phyloP scores from a whole-genome alignment of 1,140 invertebrate species.

The Carposina sasakii region DNA sequence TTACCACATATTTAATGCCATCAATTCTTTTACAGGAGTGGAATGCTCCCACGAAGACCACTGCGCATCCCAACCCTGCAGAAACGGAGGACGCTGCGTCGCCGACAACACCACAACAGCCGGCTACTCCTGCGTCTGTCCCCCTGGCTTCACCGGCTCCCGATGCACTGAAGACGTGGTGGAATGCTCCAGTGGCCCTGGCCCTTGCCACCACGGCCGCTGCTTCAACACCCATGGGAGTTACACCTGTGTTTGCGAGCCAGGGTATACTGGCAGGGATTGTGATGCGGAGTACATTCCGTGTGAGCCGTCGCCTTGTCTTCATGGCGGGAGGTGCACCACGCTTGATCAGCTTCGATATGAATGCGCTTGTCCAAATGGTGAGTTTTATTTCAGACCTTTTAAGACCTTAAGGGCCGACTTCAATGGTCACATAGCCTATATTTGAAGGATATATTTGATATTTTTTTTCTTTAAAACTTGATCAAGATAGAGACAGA shows the following conservation, averaged over 20 bases:
- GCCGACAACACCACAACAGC: conserved; percentile 73
- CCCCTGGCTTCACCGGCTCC: conserved; percentile 88
- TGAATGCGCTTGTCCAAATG: conserved; percentile 88
- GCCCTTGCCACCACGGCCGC: conserved; percentile 86
- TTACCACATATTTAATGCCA: not conserved
- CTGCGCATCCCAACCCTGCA: conserved; percentile 90
- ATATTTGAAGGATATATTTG: too few relatives aligned
- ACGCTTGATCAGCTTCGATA: conserved; percentile 84
- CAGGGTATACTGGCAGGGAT: conserved; percentile 91
- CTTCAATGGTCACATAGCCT: too few relatives aligned
- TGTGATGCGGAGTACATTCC: conserved; percentile 93
- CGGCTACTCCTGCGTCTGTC: conserved; percentile 87
- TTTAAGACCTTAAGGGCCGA: conserved; percentile 10
- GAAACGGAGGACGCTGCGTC: conserved; percentile 88
- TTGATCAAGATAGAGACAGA: too few relatives aligned
- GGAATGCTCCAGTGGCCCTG: conserved; percentile 83
- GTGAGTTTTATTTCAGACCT: conserved; percentile 80
- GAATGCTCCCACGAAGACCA: conserved; percentile 91
- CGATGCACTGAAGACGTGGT: conserved; percentile 92
- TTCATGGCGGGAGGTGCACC: conserved; percentile 89
- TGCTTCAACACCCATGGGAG: conserved; percentile 92
- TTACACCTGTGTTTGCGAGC: conserved; percentile 92
- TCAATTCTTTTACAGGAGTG: conserved; percentile 76
- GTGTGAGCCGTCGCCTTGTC: conserved; percentile 91
- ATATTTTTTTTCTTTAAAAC: too few relatives aligned